Base-by-base conservation (phyloP, 1,140 invertebrate species). In the Euura saliciscinereae region DNA sequence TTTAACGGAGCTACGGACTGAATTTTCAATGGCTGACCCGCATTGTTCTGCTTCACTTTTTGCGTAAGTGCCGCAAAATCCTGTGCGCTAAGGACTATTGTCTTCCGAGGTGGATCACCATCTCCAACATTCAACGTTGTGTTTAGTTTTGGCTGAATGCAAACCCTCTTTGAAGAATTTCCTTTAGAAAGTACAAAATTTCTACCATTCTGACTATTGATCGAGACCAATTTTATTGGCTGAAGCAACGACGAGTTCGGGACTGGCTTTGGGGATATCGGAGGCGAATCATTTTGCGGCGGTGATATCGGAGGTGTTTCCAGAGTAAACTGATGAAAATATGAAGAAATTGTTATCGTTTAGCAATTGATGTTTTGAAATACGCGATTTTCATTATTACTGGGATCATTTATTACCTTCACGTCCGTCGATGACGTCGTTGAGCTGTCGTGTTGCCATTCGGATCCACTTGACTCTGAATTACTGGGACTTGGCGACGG, bases 21-120 rank as follows among this genome's bases (percentile, higher is more conserved):
- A 68, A 81, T 76, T 71, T 84, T 80, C 6, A 83, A 71, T 6
- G 82, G 77, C 65, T 80, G 79, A 7, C 79, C 70, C 44, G 67
- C 45, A 73, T 68, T 65, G 69, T 80, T 81, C 69, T 79, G 79
- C 51, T 84, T 83, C 10, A 81, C 79, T 68, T 88, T 88, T 73
- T 88, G 86, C 46, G 87, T 83, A 3, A 90, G 77, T 6, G 86
- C 81, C 13, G 86, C 86, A 76, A 89, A 89, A 74, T 90, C 88
- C 75, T 88, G 82, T 0, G 87, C 77, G 46, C 85, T 88, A 3
- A 90, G 74, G 11, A 89, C 83, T 64, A 90, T 87, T n/a, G 87
- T 86, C 75, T 88, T 88, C 43, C 75, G 74, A 42, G 79, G 71
- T 43, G 79, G 78, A 42, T 78, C 90, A 43, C 68, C 43, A 13